Evolutionary conservation across 2,797 vertebrate species (phyloP), one percentile per base, ranked within the genome.

Genomic region (Naso thynnoides): DNA sequence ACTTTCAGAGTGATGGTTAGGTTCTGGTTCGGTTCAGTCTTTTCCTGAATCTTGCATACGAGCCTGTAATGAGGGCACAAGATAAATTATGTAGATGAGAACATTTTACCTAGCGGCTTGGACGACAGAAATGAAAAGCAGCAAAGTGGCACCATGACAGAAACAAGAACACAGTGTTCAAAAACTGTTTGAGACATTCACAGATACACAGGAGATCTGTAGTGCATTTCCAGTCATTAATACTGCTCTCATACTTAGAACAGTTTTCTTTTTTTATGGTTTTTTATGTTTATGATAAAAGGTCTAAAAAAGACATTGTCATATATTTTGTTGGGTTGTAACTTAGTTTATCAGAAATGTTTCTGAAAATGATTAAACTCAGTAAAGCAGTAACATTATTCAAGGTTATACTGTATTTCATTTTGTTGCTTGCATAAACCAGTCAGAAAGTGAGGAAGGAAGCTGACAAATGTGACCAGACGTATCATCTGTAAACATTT

Each of bases 1-100:
- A 99, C 94, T 0, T 92, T 83, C 77, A 99, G 70, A 24, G 86
- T 93, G 77, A 99, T 86, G 0, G 86, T 60, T 1, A 95, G 91
- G 0, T 88, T 84, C 41, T 93, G 93, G 0, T 24, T 33, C 18
- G 38, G 53, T 0, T 57, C 77, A 11, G 9, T 26, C 26, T 82
- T 73, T 0, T 62, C 55, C 1, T 67, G 86, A 83, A 98, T 90
- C 71, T 83, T 90, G 59, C 98, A 99, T 19, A 96, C 93, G 55
- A 99, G 81, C 62, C 97, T 96, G 68, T 50, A 61, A 74, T 42
- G 59, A 38, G 14, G 42, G 65, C 18, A 83, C 9, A 57, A 55
- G 19, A 8, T 36, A 0, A 13, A 58, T 54, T 70, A 3, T 41
- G 15, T 19, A 18, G 23, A 31, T 67, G 11, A 21, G 33, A 3